Evolutionary conservation across 2,888 invertebrate genomes (phyloP).

Genomic region (Camponotus fellah): DNA sequence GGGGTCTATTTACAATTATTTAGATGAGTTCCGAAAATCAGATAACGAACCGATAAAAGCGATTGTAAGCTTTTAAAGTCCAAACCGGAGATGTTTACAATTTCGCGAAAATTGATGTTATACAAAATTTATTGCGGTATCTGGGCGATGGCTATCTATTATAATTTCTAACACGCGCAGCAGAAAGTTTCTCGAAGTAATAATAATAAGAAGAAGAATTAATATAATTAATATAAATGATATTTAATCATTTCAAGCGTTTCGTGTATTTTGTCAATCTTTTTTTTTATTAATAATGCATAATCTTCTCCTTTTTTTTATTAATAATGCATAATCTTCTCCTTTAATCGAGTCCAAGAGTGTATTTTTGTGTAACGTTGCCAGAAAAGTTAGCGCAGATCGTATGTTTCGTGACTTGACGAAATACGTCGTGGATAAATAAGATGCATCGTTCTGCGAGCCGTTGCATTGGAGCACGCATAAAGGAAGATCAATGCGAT

Average conservation of each 20-base stretch:
- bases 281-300: background rate
- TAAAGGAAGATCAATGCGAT: slow-evolving; percentile 75
- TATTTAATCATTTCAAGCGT: background rate
- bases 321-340: background rate
- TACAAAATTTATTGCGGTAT: slow-evolving; percentile 16
- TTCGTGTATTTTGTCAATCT: background rate
- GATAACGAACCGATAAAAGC: slow-evolving; percentile 58
- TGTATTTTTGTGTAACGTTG: slow-evolving; percentile 39
- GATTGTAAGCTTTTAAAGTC: slow-evolving; percentile 58
- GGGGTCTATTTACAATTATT: slow-evolving; percentile 75
- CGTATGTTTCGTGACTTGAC: slow-evolving; percentile 51
- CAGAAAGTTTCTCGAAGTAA: background rate
- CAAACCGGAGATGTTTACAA: slow-evolving; percentile 45
- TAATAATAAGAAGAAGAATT: background rate
- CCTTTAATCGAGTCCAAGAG: slow-evolving; percentile 37
- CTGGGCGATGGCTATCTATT: background rate
- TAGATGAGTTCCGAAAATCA: slow-evolving; percentile 76
- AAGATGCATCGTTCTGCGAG: slow-evolving; percentile 65
- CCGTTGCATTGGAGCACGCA: slow-evolving; percentile 54
- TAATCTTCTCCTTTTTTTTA: background rate
- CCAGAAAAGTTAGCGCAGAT: slow-evolving; percentile 35
- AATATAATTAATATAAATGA: slow-evolving; percentile 8
- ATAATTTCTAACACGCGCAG: background rate
- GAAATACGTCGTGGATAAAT: slow-evolving; percentile 64
- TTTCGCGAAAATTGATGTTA: slow-evolving; percentile 30